These are phyloP conservation scores for Bradypodion ventrale DNA, from an alignment of 2,797 vertebrate genomes.

Conservation along the genomic window DNA sequence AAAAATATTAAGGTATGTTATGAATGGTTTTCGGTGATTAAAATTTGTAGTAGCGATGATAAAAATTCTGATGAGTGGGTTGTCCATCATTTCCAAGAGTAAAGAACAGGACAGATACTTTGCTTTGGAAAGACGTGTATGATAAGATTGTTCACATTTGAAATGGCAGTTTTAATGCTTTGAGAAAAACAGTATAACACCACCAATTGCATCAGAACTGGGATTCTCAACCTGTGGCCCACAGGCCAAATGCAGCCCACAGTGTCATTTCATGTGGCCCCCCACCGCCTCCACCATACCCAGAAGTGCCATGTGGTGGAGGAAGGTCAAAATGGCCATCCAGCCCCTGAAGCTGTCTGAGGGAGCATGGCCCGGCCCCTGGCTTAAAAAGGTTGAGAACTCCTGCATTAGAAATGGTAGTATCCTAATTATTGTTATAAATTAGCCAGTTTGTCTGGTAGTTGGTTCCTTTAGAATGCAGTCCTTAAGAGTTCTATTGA, in stretches of 20 bases:
- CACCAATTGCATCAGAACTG: no score
- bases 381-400: no score
- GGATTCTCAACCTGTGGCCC: no score
- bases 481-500: not conserved
- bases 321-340: no score
- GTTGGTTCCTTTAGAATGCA: not conserved
- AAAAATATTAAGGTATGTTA: constrained; percentile 16
- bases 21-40: constrained; percentile 16
- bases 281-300: no score
- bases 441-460: not conserved
- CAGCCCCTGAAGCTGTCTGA: no score
- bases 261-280: no score
- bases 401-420: not conserved
- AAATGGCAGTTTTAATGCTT: not conserved
- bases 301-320: no score
- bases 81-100: not conserved
- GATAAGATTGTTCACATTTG: not conserved
- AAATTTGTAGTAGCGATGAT: not conserved
- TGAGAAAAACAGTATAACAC: not conserved
- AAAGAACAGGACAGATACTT: not conserved
- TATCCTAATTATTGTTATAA: not conserved
- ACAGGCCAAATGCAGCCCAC: no score
- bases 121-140: not conserved
- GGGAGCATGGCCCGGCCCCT: no score
- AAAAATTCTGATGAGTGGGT: constrained; percentile 19